Conservation (phyloP, 2,888 invertebrate genomes). For the Sarcophaga variegata region DNA sequence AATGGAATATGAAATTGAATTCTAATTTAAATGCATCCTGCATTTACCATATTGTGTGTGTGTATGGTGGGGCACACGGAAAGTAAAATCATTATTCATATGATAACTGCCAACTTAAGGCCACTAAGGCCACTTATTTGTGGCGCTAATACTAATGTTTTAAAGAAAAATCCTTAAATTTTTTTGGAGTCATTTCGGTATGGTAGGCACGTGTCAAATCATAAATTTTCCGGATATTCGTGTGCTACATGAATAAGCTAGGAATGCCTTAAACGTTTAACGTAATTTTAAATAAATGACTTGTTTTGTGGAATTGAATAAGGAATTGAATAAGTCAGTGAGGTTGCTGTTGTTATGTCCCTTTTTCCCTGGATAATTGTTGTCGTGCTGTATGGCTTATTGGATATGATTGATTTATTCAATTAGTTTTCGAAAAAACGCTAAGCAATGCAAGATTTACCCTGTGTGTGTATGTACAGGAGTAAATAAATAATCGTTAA, state of each 20-base stretch:
- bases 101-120: no score
- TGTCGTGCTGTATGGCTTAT: no score
- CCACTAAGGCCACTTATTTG: no score
- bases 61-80: neutral
- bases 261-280: slow-evolving; percentile 13
- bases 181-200: slow-evolving; percentile 24
- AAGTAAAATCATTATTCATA: neutral
- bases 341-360: no score
- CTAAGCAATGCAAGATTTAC: no score
- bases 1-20: slow-evolving; percentile 34
- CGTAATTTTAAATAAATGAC: slow-evolving; percentile 14
- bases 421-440: slow-evolving; percentile 5
- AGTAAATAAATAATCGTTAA: neutral
- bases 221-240: slow-evolving; percentile 57
- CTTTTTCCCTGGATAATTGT: no score
- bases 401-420: neutral
- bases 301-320: slow-evolving; percentile 10
- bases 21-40: slow-evolving; percentile 46
- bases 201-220: slow-evolving; percentile 55
- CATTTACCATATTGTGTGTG: slow-evolving; percentile 6
- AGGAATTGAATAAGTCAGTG: no score
- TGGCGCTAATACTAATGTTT: no score
- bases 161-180: slow-evolving; percentile 54
- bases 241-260: neutral
- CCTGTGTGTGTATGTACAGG: neutral